Conservation (phyloP, 2,888 invertebrate genomes). For the Phania funesta region DNA sequence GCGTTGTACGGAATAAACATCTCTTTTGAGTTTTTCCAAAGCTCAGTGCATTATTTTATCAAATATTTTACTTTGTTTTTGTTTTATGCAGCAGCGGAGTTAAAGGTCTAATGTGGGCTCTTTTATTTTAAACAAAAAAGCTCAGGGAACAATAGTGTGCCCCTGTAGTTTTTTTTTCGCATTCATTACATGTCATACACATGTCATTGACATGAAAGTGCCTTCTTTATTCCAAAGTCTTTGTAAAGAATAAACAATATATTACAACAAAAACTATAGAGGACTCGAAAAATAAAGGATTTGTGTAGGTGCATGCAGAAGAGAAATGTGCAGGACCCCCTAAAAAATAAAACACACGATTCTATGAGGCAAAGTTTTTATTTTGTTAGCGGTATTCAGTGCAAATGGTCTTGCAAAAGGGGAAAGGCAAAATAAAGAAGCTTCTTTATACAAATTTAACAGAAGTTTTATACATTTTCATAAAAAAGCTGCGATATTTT, state of each 20-base stretch:
- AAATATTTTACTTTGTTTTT: neutral
- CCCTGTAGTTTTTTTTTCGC: neutral
- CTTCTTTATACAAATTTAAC: too few relatives aligned
- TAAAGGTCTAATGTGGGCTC: slow-evolving; percentile 3
- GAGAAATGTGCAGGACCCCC: slow-evolving; percentile 26
- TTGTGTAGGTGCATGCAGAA: neutral
- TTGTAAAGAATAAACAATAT: slow-evolving; percentile 8
- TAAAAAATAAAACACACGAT: slow-evolving; percentile 33
- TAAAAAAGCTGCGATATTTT: too few relatives aligned
- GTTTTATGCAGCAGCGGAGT: neutral
- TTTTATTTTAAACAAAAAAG: neutral
- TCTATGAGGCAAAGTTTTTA: neutral
- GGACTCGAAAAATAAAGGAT: neutral
- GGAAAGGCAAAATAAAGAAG: too few relatives aligned
- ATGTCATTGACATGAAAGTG: slow-evolving; percentile 63
- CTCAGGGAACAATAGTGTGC: slow-evolving; percentile 8
- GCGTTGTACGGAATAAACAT: too few relatives aligned
- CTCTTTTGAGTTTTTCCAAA: neutral
- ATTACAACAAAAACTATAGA: neutral
- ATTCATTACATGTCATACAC: slow-evolving; percentile 1
- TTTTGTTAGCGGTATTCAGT: too few relatives aligned
- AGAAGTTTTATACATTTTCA: too few relatives aligned
- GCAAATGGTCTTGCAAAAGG: too few relatives aligned
- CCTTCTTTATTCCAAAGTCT: slow-evolving; percentile 27
- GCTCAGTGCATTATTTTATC: neutral